These are phyloP conservation scores for Manis pentadactyla DNA, from an alignment of 2,797 vertebrate genomes.

Conservation along the genomic window DNA sequence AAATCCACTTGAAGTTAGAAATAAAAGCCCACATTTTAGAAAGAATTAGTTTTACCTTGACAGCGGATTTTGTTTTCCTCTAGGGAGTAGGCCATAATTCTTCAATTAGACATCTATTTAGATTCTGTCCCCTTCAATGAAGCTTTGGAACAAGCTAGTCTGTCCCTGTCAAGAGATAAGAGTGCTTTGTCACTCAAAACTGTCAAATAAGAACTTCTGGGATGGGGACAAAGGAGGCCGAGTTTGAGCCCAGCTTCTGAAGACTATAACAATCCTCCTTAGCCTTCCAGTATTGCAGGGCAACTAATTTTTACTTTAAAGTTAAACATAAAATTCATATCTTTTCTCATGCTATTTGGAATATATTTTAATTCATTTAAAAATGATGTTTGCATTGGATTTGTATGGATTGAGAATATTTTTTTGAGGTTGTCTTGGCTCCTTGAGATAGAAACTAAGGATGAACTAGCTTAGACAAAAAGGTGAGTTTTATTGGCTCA, in stretches of 20 bases:
- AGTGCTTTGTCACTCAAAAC: background rate
- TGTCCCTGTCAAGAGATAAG: background rate
- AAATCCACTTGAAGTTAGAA: conserved; percentile 3
- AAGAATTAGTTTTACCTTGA: background rate
- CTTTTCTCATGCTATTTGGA: background rate
- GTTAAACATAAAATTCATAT: background rate
- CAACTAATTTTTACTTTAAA: background rate
- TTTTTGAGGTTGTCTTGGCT: background rate
- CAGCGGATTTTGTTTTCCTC: background rate
- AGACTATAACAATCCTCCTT: background rate
- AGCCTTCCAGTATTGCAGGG: background rate
- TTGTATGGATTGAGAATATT: background rate
- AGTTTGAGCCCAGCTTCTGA: background rate
- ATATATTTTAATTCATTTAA: background rate
- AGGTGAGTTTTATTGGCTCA: background rate
- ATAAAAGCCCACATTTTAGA: background rate
- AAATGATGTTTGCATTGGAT: background rate
- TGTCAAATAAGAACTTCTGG: background rate
- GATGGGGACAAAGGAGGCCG: background rate
- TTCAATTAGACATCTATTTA: background rate
- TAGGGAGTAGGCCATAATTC: background rate
- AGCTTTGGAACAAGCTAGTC: background rate
- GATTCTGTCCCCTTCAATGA: background rate
- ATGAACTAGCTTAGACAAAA: background rate
- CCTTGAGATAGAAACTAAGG: background rate